phyloP scores from a whole-genome alignment of 30 jellyfish, hydroid and myxozoan species.

The Haliclystus octoradiatus region DNA sequence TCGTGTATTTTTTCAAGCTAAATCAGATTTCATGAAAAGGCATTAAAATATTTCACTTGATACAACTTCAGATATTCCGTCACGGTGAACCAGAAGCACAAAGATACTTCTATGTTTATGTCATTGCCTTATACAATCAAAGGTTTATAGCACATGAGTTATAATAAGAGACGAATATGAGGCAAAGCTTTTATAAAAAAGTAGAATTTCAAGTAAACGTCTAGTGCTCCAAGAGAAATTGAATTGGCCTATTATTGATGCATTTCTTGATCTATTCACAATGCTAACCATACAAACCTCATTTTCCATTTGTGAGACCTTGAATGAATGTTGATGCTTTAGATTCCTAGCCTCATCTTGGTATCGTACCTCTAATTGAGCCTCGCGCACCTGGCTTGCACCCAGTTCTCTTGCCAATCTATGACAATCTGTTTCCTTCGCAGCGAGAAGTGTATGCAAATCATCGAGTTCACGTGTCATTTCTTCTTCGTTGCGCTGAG shows the following conservation, averaged over 20 bases:
- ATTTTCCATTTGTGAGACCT: slow-evolving; percentile 1
- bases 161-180: too few species aligned
- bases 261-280: neutral
- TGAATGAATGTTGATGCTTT: slow-evolving; percentile 21
- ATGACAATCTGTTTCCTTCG: slow-evolving; percentile 87
- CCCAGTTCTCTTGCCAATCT: slow-evolving; percentile 95
- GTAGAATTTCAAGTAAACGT: slow-evolving; percentile 4
- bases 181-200: too few species aligned
- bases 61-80: too few species aligned
- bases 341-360: slow-evolving; percentile 45
- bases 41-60: too few species aligned
- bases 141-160: too few species aligned
- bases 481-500: slow-evolving; percentile 39
- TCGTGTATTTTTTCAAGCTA: neutral
- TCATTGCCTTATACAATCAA: too few species aligned
- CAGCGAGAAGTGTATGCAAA: slow-evolving; percentile 43
- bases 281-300: too few species aligned
- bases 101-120: too few species aligned
- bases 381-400: slow-evolving; percentile 93
- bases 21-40: too few species aligned
- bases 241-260: neutral
- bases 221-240: slow-evolving; percentile 1
- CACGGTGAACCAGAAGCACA: too few species aligned
- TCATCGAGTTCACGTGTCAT: slow-evolving; percentile 66
- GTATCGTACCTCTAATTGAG: slow-evolving; percentile 59